A percentile compares a stretch with the other conserved stretches of the same genome.
Evolutionary conservation across 2,888 invertebrate genomes (phyloP).

Genomic region (Hyppa rectilinea): DNA sequence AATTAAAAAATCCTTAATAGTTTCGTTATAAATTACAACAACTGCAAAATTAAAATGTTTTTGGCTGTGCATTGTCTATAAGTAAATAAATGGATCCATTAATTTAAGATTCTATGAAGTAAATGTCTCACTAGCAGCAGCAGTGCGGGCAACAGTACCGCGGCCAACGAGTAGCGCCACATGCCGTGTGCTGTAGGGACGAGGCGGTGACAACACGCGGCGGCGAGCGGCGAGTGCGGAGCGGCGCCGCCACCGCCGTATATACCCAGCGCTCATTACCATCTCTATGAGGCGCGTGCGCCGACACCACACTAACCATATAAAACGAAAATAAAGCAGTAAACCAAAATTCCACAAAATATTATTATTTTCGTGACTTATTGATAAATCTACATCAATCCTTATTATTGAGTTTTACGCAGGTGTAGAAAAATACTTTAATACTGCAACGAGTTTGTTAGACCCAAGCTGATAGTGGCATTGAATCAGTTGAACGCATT

Average conservation of each 20-base stretch:
- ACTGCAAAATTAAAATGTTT: too few relatives aligned
- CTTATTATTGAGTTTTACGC: too few relatives aligned
- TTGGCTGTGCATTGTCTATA: too few relatives aligned
- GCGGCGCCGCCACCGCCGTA: constrained; percentile 2
- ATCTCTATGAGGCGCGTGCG: constrained; percentile 38
- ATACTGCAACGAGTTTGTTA: too few relatives aligned
- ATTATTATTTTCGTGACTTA: too few relatives aligned
- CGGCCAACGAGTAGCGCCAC: constrained; percentile 22
- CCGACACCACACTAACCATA: neutral
- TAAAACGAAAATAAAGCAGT: neutral
- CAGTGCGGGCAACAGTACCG: constrained; percentile 42
- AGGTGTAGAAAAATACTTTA: too few relatives aligned
- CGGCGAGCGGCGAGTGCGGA: constrained; percentile 10
- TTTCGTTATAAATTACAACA: too few relatives aligned
- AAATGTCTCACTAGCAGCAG: constrained; percentile 49
- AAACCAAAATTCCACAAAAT: neutral
- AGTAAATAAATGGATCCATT: too few relatives aligned
- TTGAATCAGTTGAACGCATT: too few relatives aligned
- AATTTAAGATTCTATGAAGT: too few relatives aligned
- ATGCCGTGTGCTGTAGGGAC: neutral
- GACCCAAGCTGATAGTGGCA: too few relatives aligned
- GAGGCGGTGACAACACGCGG: neutral
- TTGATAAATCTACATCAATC: too few relatives aligned
- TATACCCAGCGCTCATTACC: constrained; percentile 48
- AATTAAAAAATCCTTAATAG: neutral